Base-by-base conservation (phyloP, 2,113 vertebrate species). In the Tangachromis dhanisi region DNA sequence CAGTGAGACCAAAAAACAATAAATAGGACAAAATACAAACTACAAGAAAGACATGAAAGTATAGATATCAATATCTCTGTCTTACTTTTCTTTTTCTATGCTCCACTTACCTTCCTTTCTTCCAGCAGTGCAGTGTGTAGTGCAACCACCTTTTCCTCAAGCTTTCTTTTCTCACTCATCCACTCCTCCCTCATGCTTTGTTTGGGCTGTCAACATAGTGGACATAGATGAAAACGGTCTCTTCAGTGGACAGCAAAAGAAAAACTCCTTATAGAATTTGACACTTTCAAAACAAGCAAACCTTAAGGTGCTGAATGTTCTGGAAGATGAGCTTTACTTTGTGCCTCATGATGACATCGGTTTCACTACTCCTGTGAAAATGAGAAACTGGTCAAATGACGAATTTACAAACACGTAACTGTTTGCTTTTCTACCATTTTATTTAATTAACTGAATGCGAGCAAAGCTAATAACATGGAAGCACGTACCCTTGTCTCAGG, bases 401-500 rank as follows among this genome's bases (percentile, higher is more conserved):
- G 4, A 8, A 86, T 47, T 59, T 19, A 49, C 5, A 4, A 4
- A 80, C 7, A 55, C 10, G 2, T 31, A 49, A 78, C 16, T 5
- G 16, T 49, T 85, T 63, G 24, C 10, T 47, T 66, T 63, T 53
- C 24, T n/a, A 42, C 33, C n/a, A 21, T 33, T 19, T 51, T 5
- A 82, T 40, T 19, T 16, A n/a, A 10, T 40, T 19, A 57, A 13
- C 17, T 45, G 12, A 8, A 17, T 47, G 73, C 8, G 13, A 71
- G 40, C 12, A 80, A 11, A 33, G 6, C 19, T 19, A 80, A 73
- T 14, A 80, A 31, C 9, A 47, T 40, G 55, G 4, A 51, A 26
- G 7, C 45, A 19, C 19, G 4, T 95, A 99, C 98, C 98, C 97
- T 19, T 98, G 97, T 91, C 96, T 97, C 57, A 99, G 93, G 91